These are phyloP conservation scores for Triops longicaudatus DNA, from an alignment of 1,140 invertebrate species.

Conservation along the genomic window DNA sequence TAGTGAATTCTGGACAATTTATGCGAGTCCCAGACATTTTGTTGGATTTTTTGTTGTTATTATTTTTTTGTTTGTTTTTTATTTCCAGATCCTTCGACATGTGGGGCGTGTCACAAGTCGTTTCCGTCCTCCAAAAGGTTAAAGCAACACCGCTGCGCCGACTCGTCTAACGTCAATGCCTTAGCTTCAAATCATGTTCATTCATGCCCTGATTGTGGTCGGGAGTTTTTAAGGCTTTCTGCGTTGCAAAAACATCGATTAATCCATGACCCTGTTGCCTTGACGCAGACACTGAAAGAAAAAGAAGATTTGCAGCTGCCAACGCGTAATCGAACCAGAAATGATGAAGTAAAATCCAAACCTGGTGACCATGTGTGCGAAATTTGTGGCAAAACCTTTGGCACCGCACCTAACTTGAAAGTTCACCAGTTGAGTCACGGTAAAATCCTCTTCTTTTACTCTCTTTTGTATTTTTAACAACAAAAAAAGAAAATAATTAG, in stretches of 20 bases:
- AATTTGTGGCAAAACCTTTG: slow-evolving; percentile 37
- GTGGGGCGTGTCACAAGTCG: not conserved
- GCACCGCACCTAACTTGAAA: slow-evolving; percentile 36
- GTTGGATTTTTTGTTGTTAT: slow-evolving; percentile 30
- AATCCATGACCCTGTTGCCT: not conserved
- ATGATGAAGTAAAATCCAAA: slow-evolving; percentile 25
- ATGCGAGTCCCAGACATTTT: no score
- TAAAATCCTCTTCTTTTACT: not conserved
- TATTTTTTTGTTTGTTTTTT: not conserved
- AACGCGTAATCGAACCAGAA: slow-evolving; percentile 28
- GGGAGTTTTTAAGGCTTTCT: not conserved
- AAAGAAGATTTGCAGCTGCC: not conserved
- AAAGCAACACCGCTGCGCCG: not conserved
- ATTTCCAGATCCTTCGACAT: not conserved
- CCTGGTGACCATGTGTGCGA: slow-evolving; percentile 34
- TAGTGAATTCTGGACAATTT: no score
- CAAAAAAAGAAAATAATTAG: not conserved
- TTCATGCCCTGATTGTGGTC: not conserved
- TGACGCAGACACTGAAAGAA: not conserved
- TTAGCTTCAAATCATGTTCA: not conserved
- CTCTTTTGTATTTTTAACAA: no score
- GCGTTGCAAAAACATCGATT: not conserved
- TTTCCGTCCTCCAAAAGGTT: not conserved
- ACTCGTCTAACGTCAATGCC: not conserved
- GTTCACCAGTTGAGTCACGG: slow-evolving; percentile 36